These are phyloP conservation scores for Calvadosia cruxmelitensis DNA, from an alignment of 30 jellyfish, hydroid and myxozoan genomes.

Conservation along the genomic window DNA sequence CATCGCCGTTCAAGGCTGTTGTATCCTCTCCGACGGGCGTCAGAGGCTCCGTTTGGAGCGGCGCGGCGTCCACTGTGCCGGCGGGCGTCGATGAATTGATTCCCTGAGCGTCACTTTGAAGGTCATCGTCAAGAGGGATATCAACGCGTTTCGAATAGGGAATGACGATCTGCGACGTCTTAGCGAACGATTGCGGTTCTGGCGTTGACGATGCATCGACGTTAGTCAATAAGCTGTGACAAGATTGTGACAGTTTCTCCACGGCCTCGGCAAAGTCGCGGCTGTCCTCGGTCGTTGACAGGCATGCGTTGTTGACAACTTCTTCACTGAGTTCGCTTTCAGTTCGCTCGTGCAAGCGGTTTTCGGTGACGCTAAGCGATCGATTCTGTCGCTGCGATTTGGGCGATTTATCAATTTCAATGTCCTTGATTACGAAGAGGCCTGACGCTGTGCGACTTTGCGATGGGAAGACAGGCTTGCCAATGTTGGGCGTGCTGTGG, in stretches of 20 bases:
- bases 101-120: background rate
- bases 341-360: background rate
- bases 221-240: background rate
- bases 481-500: slow-evolving; percentile 27
- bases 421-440: background rate
- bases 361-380: slow-evolving; percentile 12
- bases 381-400: slow-evolving; percentile 38
- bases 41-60: background rate
- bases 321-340: slow-evolving; percentile 25
- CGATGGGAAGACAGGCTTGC: slow-evolving; percentile 9
- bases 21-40: background rate
- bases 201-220: background rate
- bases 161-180: background rate
- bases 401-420: slow-evolving; percentile 35
- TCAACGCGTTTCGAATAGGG: background rate
- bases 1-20: background rate
- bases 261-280: background rate
- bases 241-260: background rate
- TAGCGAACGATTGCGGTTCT: background rate
- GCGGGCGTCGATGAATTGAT: background rate
- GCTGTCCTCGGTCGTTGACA: background rate
- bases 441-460: background rate
- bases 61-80: background rate
- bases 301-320: background rate
- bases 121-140: background rate